Evolutionary conservation across 2,113 vertebrate species (phyloP).

Genomic region (Tringa solitaria): DNA sequence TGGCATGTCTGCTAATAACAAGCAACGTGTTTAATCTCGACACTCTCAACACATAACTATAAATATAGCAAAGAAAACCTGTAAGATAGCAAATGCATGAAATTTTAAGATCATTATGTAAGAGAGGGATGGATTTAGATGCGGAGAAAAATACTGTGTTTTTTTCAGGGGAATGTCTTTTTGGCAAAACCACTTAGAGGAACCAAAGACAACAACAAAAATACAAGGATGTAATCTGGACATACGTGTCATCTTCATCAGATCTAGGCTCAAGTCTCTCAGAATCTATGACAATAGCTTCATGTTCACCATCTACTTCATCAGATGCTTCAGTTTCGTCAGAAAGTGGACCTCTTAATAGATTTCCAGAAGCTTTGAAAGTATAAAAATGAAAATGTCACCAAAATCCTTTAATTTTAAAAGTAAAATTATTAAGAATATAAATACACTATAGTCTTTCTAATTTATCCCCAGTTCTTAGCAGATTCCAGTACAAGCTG

Average conservation of each 20-base stretch:
- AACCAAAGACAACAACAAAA: neutral
- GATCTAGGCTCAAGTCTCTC: constrained; percentile 81
- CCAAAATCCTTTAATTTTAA: neutral
- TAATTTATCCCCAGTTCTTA: neutral
- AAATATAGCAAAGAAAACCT: neutral
- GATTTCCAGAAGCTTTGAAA: constrained; percentile 64
- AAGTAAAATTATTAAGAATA: neutral
- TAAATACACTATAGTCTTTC: neutral
- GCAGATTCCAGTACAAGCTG: neutral
- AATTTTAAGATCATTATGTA: neutral
- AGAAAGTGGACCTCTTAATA: constrained; percentile 78
- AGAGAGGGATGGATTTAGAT: neutral
- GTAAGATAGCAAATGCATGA: neutral
- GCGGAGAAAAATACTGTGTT: neutral
- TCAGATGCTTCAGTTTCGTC: constrained; percentile 63
- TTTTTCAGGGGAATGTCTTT: neutral
- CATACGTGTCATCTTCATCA: constrained; percentile 94
- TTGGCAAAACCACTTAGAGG: neutral
- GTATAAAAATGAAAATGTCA: neutral
- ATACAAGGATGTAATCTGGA: neutral
- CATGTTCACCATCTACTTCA: constrained; percentile 76
- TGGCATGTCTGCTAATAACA: neutral
- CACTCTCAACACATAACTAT: neutral
- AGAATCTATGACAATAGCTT: constrained; percentile 66
- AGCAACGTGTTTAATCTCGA: neutral